Conservation (phyloP, 2,797 vertebrate genomes). For the Pangasius sanitwongsei region DNA sequence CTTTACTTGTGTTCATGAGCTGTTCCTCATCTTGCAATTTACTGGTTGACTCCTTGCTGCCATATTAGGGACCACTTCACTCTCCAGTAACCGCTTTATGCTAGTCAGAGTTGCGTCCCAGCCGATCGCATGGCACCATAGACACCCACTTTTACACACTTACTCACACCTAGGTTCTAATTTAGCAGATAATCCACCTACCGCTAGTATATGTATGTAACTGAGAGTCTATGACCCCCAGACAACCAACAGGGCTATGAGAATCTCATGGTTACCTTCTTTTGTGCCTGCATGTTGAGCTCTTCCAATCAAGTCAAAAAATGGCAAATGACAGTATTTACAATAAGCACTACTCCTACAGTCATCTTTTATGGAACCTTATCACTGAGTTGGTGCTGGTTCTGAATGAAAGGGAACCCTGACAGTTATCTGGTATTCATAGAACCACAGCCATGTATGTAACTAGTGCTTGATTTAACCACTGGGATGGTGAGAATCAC, state of each 20-base stretch:
- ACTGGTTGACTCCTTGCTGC: background rate
- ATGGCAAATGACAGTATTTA: background rate
- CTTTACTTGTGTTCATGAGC: background rate
- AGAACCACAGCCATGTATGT: background rate
- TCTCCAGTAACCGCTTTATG: background rate
- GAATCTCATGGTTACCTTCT: background rate
- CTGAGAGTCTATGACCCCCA: background rate
- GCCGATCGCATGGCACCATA: background rate
- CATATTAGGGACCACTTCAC: background rate
- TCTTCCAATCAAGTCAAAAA: background rate
- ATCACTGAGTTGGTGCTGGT: no score
- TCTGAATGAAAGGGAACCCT: no score
- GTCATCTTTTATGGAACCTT: no score
- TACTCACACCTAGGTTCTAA: background rate
- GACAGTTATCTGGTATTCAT: background rate
- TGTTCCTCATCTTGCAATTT: background rate
- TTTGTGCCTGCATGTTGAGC: background rate
- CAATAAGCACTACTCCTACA: background rate
- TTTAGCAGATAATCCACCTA: background rate
- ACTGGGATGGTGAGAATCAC: background rate
- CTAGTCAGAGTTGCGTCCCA: background rate
- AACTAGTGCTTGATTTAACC: background rate
- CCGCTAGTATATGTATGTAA: background rate
- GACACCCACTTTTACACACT: background rate
- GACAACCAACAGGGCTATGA: background rate